Evolutionary conservation across 2,113 vertebrate species (phyloP).

Genomic region (Clarias gariepinus): DNA sequence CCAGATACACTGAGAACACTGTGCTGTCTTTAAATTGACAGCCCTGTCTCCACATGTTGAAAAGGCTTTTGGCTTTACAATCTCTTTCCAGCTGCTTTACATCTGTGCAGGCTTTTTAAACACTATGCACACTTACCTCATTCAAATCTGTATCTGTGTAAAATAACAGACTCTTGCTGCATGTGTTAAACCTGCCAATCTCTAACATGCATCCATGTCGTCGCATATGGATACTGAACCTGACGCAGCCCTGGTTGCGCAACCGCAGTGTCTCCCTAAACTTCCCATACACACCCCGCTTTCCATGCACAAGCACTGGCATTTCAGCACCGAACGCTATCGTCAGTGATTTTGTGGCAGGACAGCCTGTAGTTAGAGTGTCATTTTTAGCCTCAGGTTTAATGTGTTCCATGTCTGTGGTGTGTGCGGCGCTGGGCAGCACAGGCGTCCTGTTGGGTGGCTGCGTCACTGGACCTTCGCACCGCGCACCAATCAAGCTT

Average conservation of each 20-base stretch:
- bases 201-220: neutral
- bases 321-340: neutral
- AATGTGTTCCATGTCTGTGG: conserved; percentile 37
- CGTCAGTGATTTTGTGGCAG: conserved; percentile 31
- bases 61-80: conserved; percentile 7
- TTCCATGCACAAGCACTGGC: conserved; percentile 8
- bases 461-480: conserved; percentile 17
- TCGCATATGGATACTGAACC: conserved; percentile 16
- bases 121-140: neutral
- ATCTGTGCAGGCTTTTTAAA: conserved; percentile 5
- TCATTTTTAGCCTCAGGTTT: conserved; percentile 46
- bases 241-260: neutral
- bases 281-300: neutral
- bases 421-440: neutral
- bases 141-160: neutral
- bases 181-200: neutral
- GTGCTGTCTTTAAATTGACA: neutral
- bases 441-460: neutral
- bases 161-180: conserved; percentile 4
- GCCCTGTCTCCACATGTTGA: neutral
- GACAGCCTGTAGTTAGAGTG: conserved; percentile 41
- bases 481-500: neutral
- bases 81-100: conserved; percentile 1
- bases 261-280: neutral
- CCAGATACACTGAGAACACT: neutral